Evolutionary conservation across 2,888 invertebrate genomes (phyloP), one percentile per base, ranked within the genome.

Genomic region (Alloplasta piceator): DNA sequence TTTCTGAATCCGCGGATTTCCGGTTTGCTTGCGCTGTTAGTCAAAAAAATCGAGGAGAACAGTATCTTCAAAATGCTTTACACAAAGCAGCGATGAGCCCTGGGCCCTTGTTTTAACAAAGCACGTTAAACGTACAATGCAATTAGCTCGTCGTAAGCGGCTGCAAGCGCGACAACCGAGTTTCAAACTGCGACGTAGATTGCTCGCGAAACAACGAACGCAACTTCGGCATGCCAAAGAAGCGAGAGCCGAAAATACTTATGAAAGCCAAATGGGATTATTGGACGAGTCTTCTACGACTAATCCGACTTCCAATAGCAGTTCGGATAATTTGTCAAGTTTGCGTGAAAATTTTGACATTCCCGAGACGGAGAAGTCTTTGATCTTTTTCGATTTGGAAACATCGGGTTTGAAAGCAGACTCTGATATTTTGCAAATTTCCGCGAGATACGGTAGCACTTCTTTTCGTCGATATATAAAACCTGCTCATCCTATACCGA

Each of bases 21-120:
- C 74, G 84, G 4, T 84, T 71, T 74, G 82, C 82, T 39, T 78
- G 66, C 71, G 70, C 60, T n/a, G 80, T 84, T 0, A 58, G 48
- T 5, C 83, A 81, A 43, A 84, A 85, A 52, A 85, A 85, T n/a
- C n/a, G n/a, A n/a, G n/a, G n/a, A n/a, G n/a, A n/a, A n/a, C n/a
- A n/a, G n/a, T n/a, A n/a, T n/a, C n/a, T n/a, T n/a, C n/a, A n/a
- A n/a, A n/a, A n/a, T n/a, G n/a, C n/a, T n/a, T n/a, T n/a, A n/a
- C n/a, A n/a, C n/a, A n/a, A n/a, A n/a, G n/a, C n/a, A n/a, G n/a
- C n/a, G n/a, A 58, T 83, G 60, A 66, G 67, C 4, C 63, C 81
- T 9, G 75, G 78, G 10, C n/a, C n/a, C 39, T 58, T 56, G 14
- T 26, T n/a, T 68, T 64, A 5, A 36, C 38, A n/a, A 12, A 26